These are phyloP conservation scores for Tanypteryx hageni DNA, from an alignment of 2,888 invertebrate genomes.

Conservation along the genomic window DNA sequence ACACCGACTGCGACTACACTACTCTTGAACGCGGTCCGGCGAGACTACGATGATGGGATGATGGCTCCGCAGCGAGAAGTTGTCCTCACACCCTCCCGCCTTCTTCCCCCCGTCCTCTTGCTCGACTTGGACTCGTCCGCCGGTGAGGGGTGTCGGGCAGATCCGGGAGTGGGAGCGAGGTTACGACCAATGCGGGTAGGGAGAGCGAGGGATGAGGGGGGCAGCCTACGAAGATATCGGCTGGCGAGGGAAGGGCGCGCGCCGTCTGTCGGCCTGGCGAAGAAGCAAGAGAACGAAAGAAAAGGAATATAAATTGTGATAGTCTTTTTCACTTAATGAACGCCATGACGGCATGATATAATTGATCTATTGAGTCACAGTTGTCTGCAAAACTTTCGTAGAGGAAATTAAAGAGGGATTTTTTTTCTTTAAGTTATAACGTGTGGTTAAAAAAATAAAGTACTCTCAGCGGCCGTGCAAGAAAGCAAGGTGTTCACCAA, in stretches of 20 bases:
- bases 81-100: slow-evolving; percentile 38
- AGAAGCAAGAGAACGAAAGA: slow-evolving; percentile 46
- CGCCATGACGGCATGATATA: too few species aligned
- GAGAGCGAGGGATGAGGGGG: slow-evolving; percentile 10
- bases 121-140: slow-evolving; percentile 46
- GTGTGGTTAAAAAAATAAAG: too few species aligned
- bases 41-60: slow-evolving; percentile 54
- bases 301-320: not conserved
- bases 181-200: slow-evolving; percentile 10
- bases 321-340: too few species aligned
- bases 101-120: not conserved
- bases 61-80: slow-evolving; percentile 38
- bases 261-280: slow-evolving; percentile 55
- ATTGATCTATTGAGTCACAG: too few species aligned
- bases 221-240: not conserved
- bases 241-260: slow-evolving; percentile 43
- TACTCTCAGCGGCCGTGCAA: too few species aligned
- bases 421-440: too few species aligned
- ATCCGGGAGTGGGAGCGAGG: slow-evolving; percentile 46
- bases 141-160: slow-evolving; percentile 54
- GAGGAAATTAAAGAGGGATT: too few species aligned
- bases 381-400: too few species aligned
- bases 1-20: slow-evolving; percentile 50
- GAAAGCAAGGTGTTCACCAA: too few species aligned
- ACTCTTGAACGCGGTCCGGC: slow-evolving; percentile 27